Evolutionary conservation across 2,113 vertebrate genomes (phyloP).

Genomic region (Pseudois nayaur): DNA sequence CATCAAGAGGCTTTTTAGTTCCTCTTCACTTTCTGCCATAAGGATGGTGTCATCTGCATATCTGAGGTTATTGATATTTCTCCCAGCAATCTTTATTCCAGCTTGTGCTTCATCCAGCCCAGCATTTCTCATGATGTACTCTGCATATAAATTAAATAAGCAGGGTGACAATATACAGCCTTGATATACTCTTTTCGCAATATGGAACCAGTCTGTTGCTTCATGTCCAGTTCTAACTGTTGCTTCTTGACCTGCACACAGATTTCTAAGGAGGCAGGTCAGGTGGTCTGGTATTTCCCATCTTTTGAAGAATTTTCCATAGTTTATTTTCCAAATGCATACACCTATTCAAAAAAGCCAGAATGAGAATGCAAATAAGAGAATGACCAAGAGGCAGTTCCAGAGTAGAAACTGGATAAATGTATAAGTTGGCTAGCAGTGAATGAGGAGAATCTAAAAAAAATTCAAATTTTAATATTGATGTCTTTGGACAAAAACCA

Average conservation of each 20-base stretch:
- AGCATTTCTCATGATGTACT: neutral
- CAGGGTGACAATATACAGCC: neutral
- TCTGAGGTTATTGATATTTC: neutral
- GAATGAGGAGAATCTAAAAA: neutral
- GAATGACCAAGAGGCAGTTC: neutral
- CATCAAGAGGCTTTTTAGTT: neutral
- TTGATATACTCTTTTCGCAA: neutral
- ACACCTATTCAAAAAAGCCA: neutral
- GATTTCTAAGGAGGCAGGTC: neutral
- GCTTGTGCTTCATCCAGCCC: neutral
- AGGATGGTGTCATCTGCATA: neutral
- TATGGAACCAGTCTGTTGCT: neutral
- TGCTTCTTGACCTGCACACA: neutral
- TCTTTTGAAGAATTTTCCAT: neutral
- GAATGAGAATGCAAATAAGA: neutral
- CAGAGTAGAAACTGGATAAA: neutral
- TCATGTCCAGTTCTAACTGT: neutral
- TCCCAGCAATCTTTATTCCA: neutral
- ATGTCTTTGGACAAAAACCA: neutral
- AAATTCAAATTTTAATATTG: neutral
- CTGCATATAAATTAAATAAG: neutral
- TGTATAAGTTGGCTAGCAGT: accelerated
- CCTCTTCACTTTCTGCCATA: neutral
- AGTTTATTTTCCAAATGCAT: neutral
- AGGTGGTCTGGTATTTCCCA: neutral